These are phyloP conservation scores for Acleris sparsana DNA, from an alignment of 2,888 invertebrate species.

Conservation along the genomic window DNA sequence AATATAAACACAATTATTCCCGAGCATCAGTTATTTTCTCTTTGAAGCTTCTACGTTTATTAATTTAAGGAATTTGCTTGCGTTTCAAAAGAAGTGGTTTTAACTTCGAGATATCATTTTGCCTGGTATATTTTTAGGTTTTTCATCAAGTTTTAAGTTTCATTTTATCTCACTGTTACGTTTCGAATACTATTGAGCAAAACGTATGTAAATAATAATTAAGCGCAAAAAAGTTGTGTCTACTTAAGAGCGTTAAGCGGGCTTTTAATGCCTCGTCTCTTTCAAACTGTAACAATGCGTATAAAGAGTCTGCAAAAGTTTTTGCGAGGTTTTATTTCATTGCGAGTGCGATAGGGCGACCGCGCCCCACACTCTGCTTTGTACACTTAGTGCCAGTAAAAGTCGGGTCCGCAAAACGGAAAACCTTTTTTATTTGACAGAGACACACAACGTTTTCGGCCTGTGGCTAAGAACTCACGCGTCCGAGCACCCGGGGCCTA, in stretches of 20 bases:
- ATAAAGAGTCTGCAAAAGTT: constrained; percentile 61
- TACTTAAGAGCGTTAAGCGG: constrained; percentile 41
- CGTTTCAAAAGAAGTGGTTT: constrained; percentile 16
- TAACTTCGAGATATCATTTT: constrained; percentile 8
- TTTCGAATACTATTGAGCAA: not conserved
- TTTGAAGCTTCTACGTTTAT: constrained; percentile 23
- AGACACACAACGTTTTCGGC: constrained; percentile 54
- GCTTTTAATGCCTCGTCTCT: constrained; percentile 45
- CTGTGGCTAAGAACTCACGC: constrained; percentile 15
- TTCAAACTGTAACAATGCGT: constrained; percentile 57
- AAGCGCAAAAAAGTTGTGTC: constrained; percentile 15
- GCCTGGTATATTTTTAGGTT: not conserved
- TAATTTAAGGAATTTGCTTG: constrained; percentile 18
- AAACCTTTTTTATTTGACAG: constrained; percentile 62
- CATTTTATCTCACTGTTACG: not conserved
- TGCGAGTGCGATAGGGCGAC: constrained; percentile 55
- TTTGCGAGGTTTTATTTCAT: constrained; percentile 60
- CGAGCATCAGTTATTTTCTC: constrained; percentile 17
- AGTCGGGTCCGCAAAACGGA: constrained; percentile 65
- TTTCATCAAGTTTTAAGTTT: not conserved
- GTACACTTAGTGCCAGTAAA: constrained; percentile 62
- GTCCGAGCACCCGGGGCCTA: not conserved
- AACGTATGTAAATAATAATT: constrained; percentile 9
- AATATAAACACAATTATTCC: constrained; percentile 14
- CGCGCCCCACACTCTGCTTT: constrained; percentile 58